Percentiles rank a stretch among this genome's conserved stretches.
Evolutionary conservation across 92 coral and sea anemone species (phyloP).

Genomic region (Porites rus): DNA sequence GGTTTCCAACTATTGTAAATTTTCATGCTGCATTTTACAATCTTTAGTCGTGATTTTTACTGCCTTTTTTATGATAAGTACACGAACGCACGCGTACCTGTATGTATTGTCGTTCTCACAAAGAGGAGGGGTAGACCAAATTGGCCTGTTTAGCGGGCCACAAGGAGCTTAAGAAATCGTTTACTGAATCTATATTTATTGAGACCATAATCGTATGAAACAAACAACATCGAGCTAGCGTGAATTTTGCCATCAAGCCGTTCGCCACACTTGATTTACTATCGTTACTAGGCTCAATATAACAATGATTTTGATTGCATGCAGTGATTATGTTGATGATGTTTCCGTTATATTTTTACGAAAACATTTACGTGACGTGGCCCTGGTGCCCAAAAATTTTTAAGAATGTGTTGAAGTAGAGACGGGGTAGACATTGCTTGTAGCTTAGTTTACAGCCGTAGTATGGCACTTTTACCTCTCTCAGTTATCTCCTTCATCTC

Average conservation of each 20-base stretch:
- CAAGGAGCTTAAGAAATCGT: conserved; percentile 25
- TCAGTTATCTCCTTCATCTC: conserved; percentile 78
- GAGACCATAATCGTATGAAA: conserved; percentile 32
- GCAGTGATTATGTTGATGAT: conserved; percentile 48
- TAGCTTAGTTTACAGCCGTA: conserved; percentile 24
- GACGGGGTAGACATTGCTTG: conserved; percentile 19
- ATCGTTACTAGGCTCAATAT: conserved; percentile 36
- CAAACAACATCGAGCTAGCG: conserved; percentile 63
- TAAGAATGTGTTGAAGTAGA: conserved; percentile 11
- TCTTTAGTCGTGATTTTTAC: conserved; percentile 12
- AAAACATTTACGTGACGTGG: conserved; percentile 13
- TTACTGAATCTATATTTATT: conserved; percentile 29
- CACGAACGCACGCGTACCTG: neutral
- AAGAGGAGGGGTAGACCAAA: neutral
- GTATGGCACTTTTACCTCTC: conserved; percentile 28
- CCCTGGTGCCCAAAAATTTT: neutral
- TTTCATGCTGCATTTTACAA: conserved; percentile 1
- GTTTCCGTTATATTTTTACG: conserved; percentile 34
- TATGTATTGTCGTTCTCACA: too few species aligned
- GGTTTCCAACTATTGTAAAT: conserved; percentile 26
- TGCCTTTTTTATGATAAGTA: neutral
- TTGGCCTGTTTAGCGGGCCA: conserved; percentile 6
- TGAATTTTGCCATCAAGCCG: conserved; percentile 49
- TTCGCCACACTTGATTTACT: conserved; percentile 39
- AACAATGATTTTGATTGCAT: conserved; percentile 45